Percentiles rank a stretch among this genome's conserved stretches.
Evolutionary conservation across 2,888 invertebrate genomes (phyloP).

Genomic region (Tetranychus piercei): DNA sequence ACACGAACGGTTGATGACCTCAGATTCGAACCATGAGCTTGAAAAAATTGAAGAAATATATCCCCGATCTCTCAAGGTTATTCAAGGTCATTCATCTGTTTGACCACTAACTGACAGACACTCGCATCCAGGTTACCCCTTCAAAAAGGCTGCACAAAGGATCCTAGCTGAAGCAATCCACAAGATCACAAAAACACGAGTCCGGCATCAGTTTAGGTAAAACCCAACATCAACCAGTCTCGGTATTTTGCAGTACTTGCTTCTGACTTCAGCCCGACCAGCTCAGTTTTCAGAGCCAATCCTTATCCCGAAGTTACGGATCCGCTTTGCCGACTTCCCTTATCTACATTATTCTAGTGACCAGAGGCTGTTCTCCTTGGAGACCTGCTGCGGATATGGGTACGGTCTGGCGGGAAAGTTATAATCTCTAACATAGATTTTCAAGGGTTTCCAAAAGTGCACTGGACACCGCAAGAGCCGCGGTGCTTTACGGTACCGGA

Average conservation of each 20-base stretch:
- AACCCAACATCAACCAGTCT: background rate
- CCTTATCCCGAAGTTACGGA: constrained; percentile 24
- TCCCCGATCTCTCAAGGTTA: too few relatives aligned
- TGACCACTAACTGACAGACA: too few relatives aligned
- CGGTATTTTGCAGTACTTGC: background rate
- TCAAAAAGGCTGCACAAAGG: too few relatives aligned
- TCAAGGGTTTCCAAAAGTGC: constrained; percentile 31
- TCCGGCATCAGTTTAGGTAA: too few relatives aligned
- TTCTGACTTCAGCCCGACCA: constrained; percentile 16
- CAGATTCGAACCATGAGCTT: too few relatives aligned
- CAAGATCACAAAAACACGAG: constrained; percentile 27
- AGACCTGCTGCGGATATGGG: constrained; percentile 54
- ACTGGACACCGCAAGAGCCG: constrained; percentile 32
- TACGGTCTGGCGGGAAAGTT: constrained; percentile 26
- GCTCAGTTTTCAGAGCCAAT: constrained; percentile 21
- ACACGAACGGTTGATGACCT: too few relatives aligned
- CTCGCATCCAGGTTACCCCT: too few relatives aligned
- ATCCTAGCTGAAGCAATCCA: constrained; percentile 33
- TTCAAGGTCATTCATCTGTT: too few relatives aligned
- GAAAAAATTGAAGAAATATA: too few relatives aligned
- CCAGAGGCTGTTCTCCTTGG: constrained; percentile 41
- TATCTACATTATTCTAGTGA: constrained; percentile 23
- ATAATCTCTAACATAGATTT: constrained; percentile 32
- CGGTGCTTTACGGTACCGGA: constrained; percentile 33
- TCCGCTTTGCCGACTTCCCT: constrained; percentile 23